A percentile compares a stretch with the other conserved stretches of the same genome.
Evolutionary conservation across 2,888 invertebrate species (phyloP).

Genomic region (Mimas tiliae): DNA sequence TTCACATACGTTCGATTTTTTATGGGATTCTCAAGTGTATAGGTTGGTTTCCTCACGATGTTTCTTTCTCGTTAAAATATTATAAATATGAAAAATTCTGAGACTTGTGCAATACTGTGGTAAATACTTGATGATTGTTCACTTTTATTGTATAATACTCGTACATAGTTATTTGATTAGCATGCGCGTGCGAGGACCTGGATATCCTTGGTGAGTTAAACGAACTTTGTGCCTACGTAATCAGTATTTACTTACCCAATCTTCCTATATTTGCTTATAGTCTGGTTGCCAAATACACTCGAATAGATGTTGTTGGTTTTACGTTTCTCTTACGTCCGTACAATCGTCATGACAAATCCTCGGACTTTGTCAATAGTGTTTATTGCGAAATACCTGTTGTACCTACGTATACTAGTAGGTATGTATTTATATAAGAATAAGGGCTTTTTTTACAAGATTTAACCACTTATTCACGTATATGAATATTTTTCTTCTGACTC

Average conservation of each 20-base stretch:
- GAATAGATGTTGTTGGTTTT: slow-evolving; percentile 40
- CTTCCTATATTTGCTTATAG: slow-evolving; percentile 42
- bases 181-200: slow-evolving; percentile 20
- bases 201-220: slow-evolving; percentile 34
- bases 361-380: slow-evolving; percentile 11
- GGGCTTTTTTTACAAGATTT: too few relatives aligned
- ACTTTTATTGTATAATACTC: neutral
- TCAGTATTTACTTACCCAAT: slow-evolving; percentile 41
- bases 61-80: too few relatives aligned
- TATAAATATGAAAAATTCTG: too few relatives aligned
- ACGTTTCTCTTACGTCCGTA: slow-evolving; percentile 31
- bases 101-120: too few relatives aligned
- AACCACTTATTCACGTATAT: too few relatives aligned
- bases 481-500: too few relatives aligned
- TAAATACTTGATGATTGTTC: neutral
- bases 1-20: too few relatives aligned
- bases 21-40: too few relatives aligned
- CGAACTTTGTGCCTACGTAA: slow-evolving; percentile 33
- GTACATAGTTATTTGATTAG: slow-evolving; percentile 21
- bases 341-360: slow-evolving; percentile 35
- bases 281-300: slow-evolving; percentile 45
- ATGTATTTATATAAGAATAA: neutral
- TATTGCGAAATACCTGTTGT: neutral
- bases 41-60: too few relatives aligned
- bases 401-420: neutral